These are phyloP conservation scores for Heliocidaris tuberculata DNA, from an alignment of 35 echinoderm and acorn worm species.

Conservation along the genomic window DNA sequence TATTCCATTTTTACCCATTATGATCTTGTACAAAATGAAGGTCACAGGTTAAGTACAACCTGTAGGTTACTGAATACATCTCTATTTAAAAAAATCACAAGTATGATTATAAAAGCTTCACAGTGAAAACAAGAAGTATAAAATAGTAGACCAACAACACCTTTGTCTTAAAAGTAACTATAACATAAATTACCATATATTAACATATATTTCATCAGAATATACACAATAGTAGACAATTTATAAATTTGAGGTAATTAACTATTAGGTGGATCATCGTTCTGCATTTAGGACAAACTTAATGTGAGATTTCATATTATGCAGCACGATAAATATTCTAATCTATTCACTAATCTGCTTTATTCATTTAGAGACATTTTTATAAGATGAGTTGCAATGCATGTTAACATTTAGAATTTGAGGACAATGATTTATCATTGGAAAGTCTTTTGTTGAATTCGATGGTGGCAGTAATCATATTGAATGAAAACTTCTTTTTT, in stretches of 20 bases:
- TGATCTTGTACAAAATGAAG: background rate
- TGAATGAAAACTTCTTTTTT: too few species aligned
- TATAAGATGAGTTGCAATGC: too few species aligned
- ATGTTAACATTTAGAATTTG: too few species aligned
- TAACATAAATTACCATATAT: background rate
- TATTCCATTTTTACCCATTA: background rate
- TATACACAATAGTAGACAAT: background rate
- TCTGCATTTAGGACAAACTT: background rate
- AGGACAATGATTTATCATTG: too few species aligned
- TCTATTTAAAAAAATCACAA: background rate
- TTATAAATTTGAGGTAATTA: background rate
- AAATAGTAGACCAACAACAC: background rate
- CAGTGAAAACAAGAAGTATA: background rate
- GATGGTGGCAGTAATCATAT: too few species aligned
- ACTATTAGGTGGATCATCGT: background rate
- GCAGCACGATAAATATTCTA: background rate
- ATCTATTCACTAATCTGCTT: background rate
- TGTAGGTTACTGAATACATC: background rate
- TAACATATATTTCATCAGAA: conserved; percentile 14
- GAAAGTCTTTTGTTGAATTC: too few species aligned
- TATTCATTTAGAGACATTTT: background rate
- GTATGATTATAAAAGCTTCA: background rate
- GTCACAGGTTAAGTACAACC: background rate
- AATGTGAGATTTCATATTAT: background rate
- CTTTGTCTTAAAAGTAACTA: background rate